These are phyloP conservation scores for Brachyptera risi DNA, from an alignment of 2,888 invertebrate genomes.

Conservation along the genomic window DNA sequence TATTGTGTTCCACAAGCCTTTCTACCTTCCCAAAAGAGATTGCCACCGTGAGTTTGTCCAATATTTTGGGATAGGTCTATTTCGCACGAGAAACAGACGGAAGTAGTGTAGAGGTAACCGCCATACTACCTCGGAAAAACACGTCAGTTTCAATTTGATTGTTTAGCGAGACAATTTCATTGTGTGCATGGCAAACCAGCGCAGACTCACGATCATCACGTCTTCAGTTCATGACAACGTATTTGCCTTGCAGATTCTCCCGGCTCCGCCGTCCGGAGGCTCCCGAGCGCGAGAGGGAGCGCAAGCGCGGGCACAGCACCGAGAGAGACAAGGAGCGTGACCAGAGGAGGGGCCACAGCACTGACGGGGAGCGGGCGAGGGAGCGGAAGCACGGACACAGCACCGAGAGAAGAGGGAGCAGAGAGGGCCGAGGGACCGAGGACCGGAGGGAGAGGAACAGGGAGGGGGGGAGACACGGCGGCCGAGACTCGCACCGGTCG, in stretches of 20 bases:
- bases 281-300: conserved; percentile 38
- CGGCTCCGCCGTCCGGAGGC: conserved; percentile 29
- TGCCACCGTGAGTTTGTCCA: too few relatives aligned
- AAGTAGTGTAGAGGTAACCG: too few relatives aligned
- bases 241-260: conserved; percentile 31
- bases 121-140: too few relatives aligned
- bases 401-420: conserved; percentile 38
- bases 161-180: too few relatives aligned
- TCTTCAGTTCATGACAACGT: too few relatives aligned
- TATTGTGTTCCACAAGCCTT: too few relatives aligned
- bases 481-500: conserved; percentile 40
- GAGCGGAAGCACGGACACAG: conserved; percentile 28
- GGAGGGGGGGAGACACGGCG: conserved; percentile 41
- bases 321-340: conserved; percentile 32
- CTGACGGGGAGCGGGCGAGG: conserved; percentile 43
- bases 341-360: conserved; percentile 26
- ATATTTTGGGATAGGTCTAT: too few relatives aligned
- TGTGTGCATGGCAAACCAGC: too few relatives aligned
- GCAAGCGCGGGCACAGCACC: conserved; percentile 33
- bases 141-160: too few relatives aligned
- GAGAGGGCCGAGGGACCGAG: conserved; percentile 37
- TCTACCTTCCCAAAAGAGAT: too few relatives aligned
- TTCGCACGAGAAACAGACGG: too few relatives aligned
- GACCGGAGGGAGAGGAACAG: conserved; percentile 33
- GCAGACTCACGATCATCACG: too few relatives aligned